Evolutionary conservation across 1,140 invertebrate genomes (phyloP), one percentile per base, ranked within the genome.

Genomic region (Hyposmocoma kahamanoa): DNA sequence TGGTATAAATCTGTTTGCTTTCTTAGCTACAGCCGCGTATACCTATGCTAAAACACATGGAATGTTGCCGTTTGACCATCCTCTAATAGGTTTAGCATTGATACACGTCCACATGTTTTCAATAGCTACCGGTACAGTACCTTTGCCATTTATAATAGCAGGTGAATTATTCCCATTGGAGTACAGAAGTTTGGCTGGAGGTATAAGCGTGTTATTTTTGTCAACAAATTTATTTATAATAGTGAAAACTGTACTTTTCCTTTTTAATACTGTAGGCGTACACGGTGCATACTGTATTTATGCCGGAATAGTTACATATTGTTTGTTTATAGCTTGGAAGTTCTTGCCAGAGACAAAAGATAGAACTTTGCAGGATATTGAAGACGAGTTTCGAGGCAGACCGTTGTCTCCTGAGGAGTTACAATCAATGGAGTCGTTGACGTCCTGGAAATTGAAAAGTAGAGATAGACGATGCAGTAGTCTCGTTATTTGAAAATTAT

Each of bases 391-490:
- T 24, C 63, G 66, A 55, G 72, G 72, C 3, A 57, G 63, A 30
- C 61, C 68, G 4, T 20, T 72, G 36, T 67, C 69, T 10, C 53
- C 57, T 21, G 61, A 72, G 11, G 69, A 72, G 50, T 39, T 72
- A 36, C 69, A 69, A 39, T 72, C 69, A 0, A 60, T 60, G 4
- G 59, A 72, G 42, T 67, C 74, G 2, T 49, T 81, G 41, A 67
- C 72, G 0, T 73, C 73, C 1, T 45, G 59, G 44, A 72, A 62
- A 39, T 53, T 41, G 19, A 10, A 63, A 8, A 72, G 65, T 17
- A 53, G 51, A 22, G 74, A 80, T 22, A 63, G 77, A 39, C 52
- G 77, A n/a, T 78, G 74, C 42, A 81, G 77, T 44, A 68, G 59
- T 30, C 73, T 72, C 11, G 55, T 73, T 18, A 48, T 73, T 28